These are phyloP conservation scores for Eulemur rubriventer DNA, from an alignment of 2,797 vertebrate species.

Conservation along the genomic window DNA sequence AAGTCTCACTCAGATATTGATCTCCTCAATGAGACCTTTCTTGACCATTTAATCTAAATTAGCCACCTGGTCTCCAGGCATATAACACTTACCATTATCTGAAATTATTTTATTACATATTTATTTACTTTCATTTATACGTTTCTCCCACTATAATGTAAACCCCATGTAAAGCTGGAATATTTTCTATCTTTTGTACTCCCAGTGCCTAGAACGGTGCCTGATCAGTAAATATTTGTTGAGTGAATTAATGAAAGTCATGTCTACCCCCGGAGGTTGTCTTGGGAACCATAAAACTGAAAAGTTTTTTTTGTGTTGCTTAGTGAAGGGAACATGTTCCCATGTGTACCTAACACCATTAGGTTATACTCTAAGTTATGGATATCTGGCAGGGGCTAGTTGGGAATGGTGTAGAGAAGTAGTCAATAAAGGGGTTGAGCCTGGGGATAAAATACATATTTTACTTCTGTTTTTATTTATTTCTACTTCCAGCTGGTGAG, in stretches of 20 bases:
- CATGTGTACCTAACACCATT: not conserved
- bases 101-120: slow-evolving; percentile 31
- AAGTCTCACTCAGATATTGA: not conserved
- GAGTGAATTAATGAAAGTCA: not conserved
- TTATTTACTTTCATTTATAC: slow-evolving; percentile 26
- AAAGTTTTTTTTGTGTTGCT: not conserved
- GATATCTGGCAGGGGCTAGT: not conserved
- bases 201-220: not conserved
- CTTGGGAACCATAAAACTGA: not conserved
- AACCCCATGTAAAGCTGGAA: not conserved
- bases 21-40: not conserved
- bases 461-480: slow-evolving; percentile 55
- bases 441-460: not conserved
- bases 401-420: not conserved
- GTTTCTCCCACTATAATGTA: not conserved
- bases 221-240: not conserved
- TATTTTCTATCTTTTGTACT: slow-evolving; percentile 39
- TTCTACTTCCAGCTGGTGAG: slow-evolving; percentile 59
- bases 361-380: not conserved
- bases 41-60: slow-evolving; percentile 47
- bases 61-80: not conserved
- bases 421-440: not conserved
- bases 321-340: not conserved
- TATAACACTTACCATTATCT: not conserved
- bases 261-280: not conserved